Evolutionary conservation across 2,113 vertebrate species (phyloP), one percentile per base, ranked within the genome.

Genomic region (Mixornis gularis): DNA sequence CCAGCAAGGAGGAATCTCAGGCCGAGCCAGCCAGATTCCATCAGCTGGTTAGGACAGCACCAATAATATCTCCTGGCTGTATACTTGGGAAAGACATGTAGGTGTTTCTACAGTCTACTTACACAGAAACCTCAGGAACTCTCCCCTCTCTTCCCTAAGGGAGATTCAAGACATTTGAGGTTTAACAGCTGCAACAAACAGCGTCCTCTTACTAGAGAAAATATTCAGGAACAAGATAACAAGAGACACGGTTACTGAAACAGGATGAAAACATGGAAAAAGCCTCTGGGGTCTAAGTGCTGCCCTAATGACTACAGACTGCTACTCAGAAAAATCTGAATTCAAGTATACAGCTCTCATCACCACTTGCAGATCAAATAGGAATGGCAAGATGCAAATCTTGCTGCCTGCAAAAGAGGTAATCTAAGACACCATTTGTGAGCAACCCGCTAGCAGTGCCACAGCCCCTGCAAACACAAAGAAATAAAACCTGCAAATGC

Each of bases 121-220:
- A 87, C 0, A 3, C 63, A 73, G 87, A 91, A 95, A 91, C 79
- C 84, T 89, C 78, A 85, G 74, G 59, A 95, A 93, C 78, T 79
- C 49, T 89, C 92, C 81, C 55, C 85, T 74, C 68, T 72, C 74
- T 70, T 91, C 89, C 93, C 94, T 83, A 87, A 82, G 95, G 95
- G 91, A 92, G 76, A 91, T 79, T 80, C 63, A 83, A 95, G 87
- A 82, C 89, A 78, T 89, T 85, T 93, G 94, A 95, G 84, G 79
- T 92, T 95, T 96, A 95, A 91, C 91, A 92, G 68, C 91, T 93
- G 93, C 94, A 94, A 94, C 93, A 94, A 93, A 95, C 92, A 83
- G 85, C 53, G 38, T 96, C 76, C 87, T 92, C 71, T 96, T 96
- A 92, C 86, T 48, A 89, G 78, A 73, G 55, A 95, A 92, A 93